Conservation (phyloP, 2,888 invertebrate species). For the Escarpia spicata region DNA sequence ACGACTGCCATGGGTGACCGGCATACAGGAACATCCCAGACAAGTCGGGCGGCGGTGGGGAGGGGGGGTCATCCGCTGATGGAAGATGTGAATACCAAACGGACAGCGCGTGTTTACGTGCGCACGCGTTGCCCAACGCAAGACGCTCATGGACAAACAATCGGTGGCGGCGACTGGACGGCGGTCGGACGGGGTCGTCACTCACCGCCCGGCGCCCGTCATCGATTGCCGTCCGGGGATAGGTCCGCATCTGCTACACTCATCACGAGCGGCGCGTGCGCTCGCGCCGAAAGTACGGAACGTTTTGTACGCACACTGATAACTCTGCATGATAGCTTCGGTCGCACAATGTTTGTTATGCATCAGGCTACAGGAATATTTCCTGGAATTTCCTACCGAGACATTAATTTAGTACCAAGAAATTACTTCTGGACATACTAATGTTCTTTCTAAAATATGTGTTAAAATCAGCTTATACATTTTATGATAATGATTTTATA, state of each 20-base stretch:
- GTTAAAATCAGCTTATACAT: too few species aligned
- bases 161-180: not conserved
- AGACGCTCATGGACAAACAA: conserved; percentile 3
- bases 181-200: not conserved
- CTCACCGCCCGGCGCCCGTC: not conserved
- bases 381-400: too few species aligned
- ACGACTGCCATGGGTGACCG: not conserved
- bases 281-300: not conserved
- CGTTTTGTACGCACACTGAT: too few species aligned
- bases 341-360: too few species aligned
- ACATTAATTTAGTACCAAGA: too few species aligned
- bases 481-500: too few species aligned
- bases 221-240: not conserved
- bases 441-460: too few species aligned
- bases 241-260: not conserved
- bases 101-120: conserved; percentile 13
- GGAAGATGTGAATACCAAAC: conserved; percentile 1
- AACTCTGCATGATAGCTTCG: too few species aligned
- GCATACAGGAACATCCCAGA: not conserved
- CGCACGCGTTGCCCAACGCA: not conserved
- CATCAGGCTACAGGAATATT: too few species aligned
- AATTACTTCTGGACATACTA: too few species aligned
- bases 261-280: not conserved
- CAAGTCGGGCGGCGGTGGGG: not conserved
- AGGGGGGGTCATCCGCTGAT: not conserved